Evolutionary conservation across 2,888 invertebrate genomes (phyloP).

Genomic region (Melanchra persicariae): DNA sequence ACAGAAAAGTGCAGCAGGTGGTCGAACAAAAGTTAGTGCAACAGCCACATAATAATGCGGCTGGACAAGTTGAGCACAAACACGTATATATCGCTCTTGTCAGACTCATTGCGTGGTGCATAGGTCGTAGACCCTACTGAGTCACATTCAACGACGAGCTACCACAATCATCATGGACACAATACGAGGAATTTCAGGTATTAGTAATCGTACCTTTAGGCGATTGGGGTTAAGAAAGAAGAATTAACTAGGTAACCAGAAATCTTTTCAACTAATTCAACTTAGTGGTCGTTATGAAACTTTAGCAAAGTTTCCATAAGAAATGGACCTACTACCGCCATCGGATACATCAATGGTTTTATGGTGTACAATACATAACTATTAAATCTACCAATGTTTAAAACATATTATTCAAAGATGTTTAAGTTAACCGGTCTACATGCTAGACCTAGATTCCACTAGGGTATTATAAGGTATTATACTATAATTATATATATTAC

Average conservation of each 20-base stretch:
- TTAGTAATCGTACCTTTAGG: conserved; percentile 12
- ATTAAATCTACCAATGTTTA: background rate
- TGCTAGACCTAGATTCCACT: background rate
- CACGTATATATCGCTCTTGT: conserved; percentile 55
- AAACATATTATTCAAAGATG: background rate
- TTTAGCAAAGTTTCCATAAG: conserved; percentile 9
- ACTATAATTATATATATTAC: too few species aligned
- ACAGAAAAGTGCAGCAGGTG: conserved; percentile 66
- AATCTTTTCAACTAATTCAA: background rate
- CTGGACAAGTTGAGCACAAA: conserved; percentile 55
- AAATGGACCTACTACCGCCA: background rate
- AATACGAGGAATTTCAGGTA: conserved; percentile 50
- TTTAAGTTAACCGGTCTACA: background rate
- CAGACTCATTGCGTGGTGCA: conserved; percentile 60
- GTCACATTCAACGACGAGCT: conserved; percentile 60
- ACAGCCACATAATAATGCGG: conserved; percentile 60
- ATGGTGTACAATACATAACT: background rate
- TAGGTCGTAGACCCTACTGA: conserved; percentile 67
- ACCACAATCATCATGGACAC: conserved; percentile 51
- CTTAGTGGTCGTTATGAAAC: background rate
- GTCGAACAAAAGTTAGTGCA: conserved; percentile 56
- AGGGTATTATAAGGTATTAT: too few species aligned
- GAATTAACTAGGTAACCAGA: background rate
- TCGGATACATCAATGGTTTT: background rate
- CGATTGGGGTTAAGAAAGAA: background rate